Conservation (phyloP, 53 echinoderm and acorn worm species). For the Patiria pectinifera region DNA sequence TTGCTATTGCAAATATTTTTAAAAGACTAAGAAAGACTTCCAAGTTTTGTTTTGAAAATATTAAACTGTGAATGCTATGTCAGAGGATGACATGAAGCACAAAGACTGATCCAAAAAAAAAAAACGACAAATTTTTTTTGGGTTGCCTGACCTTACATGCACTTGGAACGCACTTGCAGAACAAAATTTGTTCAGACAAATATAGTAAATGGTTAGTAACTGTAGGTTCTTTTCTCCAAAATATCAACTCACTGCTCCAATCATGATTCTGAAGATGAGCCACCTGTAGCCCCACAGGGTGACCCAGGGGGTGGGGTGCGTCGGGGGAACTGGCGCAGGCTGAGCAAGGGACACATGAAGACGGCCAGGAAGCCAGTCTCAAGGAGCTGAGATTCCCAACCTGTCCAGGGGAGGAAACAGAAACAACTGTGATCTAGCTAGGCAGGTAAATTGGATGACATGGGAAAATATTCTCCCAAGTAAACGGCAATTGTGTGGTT, state of each 20-base stretch:
- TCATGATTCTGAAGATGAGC: slow-evolving; percentile 98
- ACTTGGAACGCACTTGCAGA: too few species aligned
- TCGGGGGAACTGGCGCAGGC: slow-evolving; percentile 78
- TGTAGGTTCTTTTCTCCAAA: neutral
- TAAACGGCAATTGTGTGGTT: too few species aligned
- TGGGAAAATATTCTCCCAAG: neutral
- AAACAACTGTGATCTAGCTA: neutral
- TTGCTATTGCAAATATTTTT: too few species aligned
- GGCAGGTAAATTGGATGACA: neutral
- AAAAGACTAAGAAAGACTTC: too few species aligned
- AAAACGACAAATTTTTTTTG: too few species aligned
- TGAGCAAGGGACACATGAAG: slow-evolving; percentile 92
- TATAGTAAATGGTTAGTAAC: too few species aligned
- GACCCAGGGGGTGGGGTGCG: slow-evolving; percentile 87
- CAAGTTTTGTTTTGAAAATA: too few species aligned
- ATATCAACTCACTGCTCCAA: slow-evolving; percentile 89
- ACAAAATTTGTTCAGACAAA: too few species aligned
- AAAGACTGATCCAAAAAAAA: too few species aligned
- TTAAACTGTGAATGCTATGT: too few species aligned
- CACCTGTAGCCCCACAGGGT: slow-evolving; percentile 93
- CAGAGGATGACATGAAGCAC: too few species aligned
- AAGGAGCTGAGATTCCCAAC: slow-evolving; percentile 97
- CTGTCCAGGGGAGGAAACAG: slow-evolving; percentile 32
- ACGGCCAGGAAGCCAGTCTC: slow-evolving; percentile 97
- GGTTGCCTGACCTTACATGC: too few species aligned